phyloP scores from a whole-genome alignment of 2,888 invertebrate species.

The Nomada goodeniana region DNA sequence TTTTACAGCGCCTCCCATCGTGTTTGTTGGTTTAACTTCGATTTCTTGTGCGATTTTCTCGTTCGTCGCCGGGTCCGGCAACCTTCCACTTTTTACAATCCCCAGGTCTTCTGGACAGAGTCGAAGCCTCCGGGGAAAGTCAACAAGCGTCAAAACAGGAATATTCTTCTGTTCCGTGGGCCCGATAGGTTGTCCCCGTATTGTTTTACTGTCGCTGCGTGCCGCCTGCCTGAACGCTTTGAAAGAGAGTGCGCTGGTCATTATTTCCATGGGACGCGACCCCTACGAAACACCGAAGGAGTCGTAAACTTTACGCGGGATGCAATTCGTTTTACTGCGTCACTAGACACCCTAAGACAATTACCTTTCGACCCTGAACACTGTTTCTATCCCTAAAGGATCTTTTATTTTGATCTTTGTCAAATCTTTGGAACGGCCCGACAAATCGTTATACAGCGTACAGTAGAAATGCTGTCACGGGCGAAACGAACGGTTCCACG shows the following conservation, averaged over 20 bases:
- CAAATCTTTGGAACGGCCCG: not conserved
- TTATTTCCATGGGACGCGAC: slow-evolving; percentile 27
- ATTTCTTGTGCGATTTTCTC: slow-evolving; percentile 13
- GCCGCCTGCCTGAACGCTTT: slow-evolving; percentile 1
- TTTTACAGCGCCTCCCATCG: slow-evolving; percentile 1
- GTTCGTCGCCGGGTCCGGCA: not conserved
- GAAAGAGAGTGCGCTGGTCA: slow-evolving; percentile 13
- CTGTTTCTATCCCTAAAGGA: not conserved
- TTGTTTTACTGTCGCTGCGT: slow-evolving; percentile 44
- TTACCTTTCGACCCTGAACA: not conserved
- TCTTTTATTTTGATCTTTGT: not conserved
- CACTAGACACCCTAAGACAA: slow-evolving; percentile 2
- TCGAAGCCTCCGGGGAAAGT: slow-evolving; percentile 61
- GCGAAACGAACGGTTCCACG: not conserved
- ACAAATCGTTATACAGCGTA: slow-evolving; percentile 3
- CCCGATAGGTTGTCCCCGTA: slow-evolving; percentile 16
- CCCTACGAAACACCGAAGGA: not conserved
- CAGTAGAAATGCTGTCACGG: not conserved
- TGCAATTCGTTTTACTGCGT: slow-evolving; percentile 55
- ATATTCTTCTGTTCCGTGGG: not conserved
- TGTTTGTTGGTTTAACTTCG: slow-evolving; percentile 21
- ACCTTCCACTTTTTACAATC: slow-evolving; percentile 39
- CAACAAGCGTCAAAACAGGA: slow-evolving; percentile 56
- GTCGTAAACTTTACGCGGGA: slow-evolving; percentile 53
- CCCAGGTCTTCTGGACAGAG: slow-evolving; percentile 10